Base-by-base conservation (phyloP, 2,113 vertebrate species). In the Pelodiscus sinensis region DNA sequence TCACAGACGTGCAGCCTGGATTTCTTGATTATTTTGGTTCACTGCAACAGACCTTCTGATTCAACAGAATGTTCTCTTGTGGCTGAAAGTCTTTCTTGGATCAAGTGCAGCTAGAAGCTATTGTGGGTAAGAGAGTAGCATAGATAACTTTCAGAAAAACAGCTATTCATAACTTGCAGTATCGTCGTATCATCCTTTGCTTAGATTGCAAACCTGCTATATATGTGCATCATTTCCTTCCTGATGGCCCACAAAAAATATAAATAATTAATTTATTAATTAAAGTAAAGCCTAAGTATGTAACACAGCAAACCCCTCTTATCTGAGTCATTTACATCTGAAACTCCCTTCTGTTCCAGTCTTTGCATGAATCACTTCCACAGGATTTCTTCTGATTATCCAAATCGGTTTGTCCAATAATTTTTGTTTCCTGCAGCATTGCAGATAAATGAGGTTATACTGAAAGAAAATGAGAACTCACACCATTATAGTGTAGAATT, bases 391-490 rank as follows among this genome's bases (percentile, higher is more conserved):
- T 90, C 73, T 21, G 0, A 35, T 88, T 57, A 81, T 89, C 86
- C 86, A 57, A 89, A 51, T 54, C 44, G 84, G 51, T 78, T 84
- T 91, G 86, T 80, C 84, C 2, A 0, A 31, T 62, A 91, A 55
- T 83, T 92, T 93, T 82, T 90, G 31, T 29, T 94, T 96, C 88
- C 88, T 92, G 52, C 22, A 87, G 50, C 25, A 73, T 92, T 95
- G 94, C 78, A 93, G 84, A 93, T 85, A 92, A 95, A 95, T 82
- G 86, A 89, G 56, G 95, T 85, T 92, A 84, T 31, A 90, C 38
- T 1, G 2, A 91, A 79, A 87, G 82, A 52, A 92, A 94, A 92
- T 82, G 79, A 91, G 78, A 93, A 13, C 91, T 92, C 87, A 79
- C 65, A 86, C 56, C 56, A 55, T 91, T 94, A 75, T 56, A 86